A percentile compares a stretch with the other conserved stretches of the same genome.
Evolutionary conservation across 2,888 invertebrate species (phyloP).

Genomic region (Leucophenga maculata): DNA sequence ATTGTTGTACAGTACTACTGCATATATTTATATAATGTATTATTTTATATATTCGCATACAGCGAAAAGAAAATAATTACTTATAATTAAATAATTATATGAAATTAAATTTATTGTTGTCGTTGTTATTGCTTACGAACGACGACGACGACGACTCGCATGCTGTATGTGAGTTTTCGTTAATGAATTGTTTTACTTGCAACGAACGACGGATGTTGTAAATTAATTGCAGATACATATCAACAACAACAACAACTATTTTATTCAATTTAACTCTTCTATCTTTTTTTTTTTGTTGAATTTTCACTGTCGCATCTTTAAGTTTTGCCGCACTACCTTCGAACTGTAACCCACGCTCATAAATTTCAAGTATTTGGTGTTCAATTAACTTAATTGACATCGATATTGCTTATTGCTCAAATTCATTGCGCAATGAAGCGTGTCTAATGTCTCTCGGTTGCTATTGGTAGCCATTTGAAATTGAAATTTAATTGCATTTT

Average conservation of each 20-base stretch:
- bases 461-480: too few relatives aligned
- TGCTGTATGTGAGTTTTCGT: conserved; percentile 40
- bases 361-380: too few relatives aligned
- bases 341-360: too few relatives aligned
- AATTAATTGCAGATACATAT: conserved; percentile 22
- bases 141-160: not conserved
- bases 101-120: conserved; percentile 18
- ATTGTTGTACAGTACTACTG: not conserved
- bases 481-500: too few relatives aligned
- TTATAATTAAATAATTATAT: conserved; percentile 29
- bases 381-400: too few relatives aligned
- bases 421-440: too few relatives aligned
- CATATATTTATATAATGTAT: too few relatives aligned
- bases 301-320: too few relatives aligned
- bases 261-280: not conserved
- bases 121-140: not conserved
- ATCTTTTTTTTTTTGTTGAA: not conserved
- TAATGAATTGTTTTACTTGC: conserved; percentile 13
- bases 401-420: too few relatives aligned
- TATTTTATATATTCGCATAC: not conserved
- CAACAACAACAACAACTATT: not conserved
- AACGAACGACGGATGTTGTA: not conserved
- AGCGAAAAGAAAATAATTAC: conserved; percentile 21
- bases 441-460: too few relatives aligned
- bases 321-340: too few relatives aligned